A percentile compares a stretch with the other conserved stretches of the same genome.
These are phyloP conservation scores for Brachyopa scutellaris DNA, from an alignment of 2,888 invertebrate genomes.

Conservation along the genomic window DNA sequence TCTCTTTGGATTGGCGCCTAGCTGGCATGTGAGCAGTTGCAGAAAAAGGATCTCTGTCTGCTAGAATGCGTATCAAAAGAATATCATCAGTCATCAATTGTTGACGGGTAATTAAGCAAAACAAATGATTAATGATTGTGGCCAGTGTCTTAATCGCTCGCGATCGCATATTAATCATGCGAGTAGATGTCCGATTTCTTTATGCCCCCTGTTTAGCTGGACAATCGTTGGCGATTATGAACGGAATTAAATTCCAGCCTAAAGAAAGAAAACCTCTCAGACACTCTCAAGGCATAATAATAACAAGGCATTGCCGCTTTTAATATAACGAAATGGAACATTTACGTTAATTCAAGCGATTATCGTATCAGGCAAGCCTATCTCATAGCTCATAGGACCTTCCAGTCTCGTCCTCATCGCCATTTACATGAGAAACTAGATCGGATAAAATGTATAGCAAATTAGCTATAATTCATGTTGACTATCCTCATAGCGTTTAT, in stretches of 20 bases:
- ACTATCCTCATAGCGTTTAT: conserved; percentile 41
- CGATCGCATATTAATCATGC: conserved; percentile 65
- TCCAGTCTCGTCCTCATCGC: conserved; percentile 30
- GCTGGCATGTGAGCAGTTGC: conserved; percentile 30
- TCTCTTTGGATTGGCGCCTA: conserved; percentile 39
- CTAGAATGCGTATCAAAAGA: too few relatives aligned
- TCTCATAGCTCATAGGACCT: conserved; percentile 1
- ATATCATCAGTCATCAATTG: conserved; percentile 68
- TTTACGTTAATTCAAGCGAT: conserved; percentile 52
- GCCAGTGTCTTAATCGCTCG: conserved; percentile 64
- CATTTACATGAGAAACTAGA: conserved; percentile 56
- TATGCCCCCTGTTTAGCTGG: not conserved
- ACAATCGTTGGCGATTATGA: conserved; percentile 12
- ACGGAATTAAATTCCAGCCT: not conserved
- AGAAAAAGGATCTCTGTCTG: conserved; percentile 11
- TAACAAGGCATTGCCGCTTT: conserved; percentile 49
- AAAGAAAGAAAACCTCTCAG: not conserved
- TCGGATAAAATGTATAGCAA: conserved; percentile 38
- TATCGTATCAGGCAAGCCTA: conserved; percentile 33
- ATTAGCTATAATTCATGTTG: conserved; percentile 64
- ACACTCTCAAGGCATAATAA: conserved; percentile 10
- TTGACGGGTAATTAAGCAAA: conserved; percentile 69
- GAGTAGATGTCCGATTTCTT: conserved; percentile 13
- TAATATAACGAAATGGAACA: conserved; percentile 30
- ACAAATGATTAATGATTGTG: conserved; percentile 59